Percentiles rank a stretch among this genome's conserved stretches.
Evolutionary conservation across 2,888 invertebrate genomes (phyloP).

Genomic region (Drosophila pegasa): DNA sequence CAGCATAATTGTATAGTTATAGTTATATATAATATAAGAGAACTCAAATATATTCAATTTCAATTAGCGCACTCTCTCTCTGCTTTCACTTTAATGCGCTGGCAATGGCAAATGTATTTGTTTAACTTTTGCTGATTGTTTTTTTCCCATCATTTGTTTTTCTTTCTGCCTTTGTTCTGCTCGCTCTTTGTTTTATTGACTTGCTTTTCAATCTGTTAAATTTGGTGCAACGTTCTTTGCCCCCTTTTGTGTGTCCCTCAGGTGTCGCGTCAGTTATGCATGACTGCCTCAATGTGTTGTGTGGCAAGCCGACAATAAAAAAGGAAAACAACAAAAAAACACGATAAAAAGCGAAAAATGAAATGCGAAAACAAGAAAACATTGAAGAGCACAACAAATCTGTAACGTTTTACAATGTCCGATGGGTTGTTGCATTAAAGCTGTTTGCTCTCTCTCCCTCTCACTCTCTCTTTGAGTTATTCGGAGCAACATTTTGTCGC

Average conservation of each 20-base stretch:
- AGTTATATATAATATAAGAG: background rate
- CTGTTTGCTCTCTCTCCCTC: background rate
- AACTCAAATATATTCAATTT: background rate
- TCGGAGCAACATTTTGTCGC: slow-evolving; percentile 5
- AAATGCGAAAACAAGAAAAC: slow-evolving; percentile 8
- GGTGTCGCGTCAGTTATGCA: slow-evolving; percentile 55
- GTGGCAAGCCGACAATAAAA: slow-evolving; percentile 26
- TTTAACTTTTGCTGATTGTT: slow-evolving; percentile 2
- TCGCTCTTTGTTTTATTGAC: slow-evolving; percentile 34
- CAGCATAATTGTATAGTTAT: background rate
- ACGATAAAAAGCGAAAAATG: background rate
- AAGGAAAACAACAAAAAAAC: background rate
- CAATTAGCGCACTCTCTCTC: background rate
- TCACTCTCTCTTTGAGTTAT: background rate
- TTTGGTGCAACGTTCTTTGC: slow-evolving; percentile 25
- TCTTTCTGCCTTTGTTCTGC: slow-evolving; percentile 9
- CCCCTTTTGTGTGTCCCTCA: slow-evolving; percentile 23
- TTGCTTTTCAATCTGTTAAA: slow-evolving; percentile 52
- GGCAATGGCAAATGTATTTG: background rate
- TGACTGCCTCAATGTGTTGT: slow-evolving; percentile 29
- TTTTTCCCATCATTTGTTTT: background rate
- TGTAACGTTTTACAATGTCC: slow-evolving; percentile 9
- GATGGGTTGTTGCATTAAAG: slow-evolving; percentile 29
- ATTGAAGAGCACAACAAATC: slow-evolving; percentile 9
- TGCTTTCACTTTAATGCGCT: background rate